A percentile compares a stretch with the other conserved stretches of the same genome.
phyloP scores from a whole-genome alignment of 2,888 invertebrate species.

The Tetragnatha montana region DNA sequence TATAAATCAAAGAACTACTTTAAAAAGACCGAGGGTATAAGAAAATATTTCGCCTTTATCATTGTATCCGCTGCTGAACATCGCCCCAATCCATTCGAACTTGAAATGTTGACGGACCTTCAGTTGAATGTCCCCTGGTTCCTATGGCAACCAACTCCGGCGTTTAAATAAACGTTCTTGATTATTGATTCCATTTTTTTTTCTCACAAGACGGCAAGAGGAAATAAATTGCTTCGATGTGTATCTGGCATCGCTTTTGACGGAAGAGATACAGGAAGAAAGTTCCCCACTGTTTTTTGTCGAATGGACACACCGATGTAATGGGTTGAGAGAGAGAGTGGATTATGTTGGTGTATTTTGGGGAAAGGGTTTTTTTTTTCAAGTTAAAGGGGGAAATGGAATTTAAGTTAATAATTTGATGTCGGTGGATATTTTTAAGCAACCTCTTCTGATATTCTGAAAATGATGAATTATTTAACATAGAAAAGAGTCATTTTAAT shows the following conservation, averaged over 20 bases:
- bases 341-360: neutral
- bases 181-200: slow-evolving; percentile 43
- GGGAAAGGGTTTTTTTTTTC: neutral
- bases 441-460: no score
- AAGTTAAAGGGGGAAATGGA: neutral
- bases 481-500: no score
- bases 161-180: slow-evolving; percentile 43
- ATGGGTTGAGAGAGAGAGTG: neutral
- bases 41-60: no score
- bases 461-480: no score
- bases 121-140: slow-evolving; percentile 26
- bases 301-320: neutral
- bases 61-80: neutral
- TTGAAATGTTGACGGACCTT: neutral
- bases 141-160: slow-evolving; percentile 23
- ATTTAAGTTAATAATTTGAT: no score
- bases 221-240: neutral
- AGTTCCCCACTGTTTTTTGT: neutral
- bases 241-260: slow-evolving; percentile 7
- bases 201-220: neutral
- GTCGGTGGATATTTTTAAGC: no score
- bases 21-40: no score
- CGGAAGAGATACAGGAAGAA: neutral
- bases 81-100: neutral
- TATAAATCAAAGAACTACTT: no score